phyloP scores from a whole-genome alignment of 2,113 vertebrate species.

The Apeltes quadracus region DNA sequence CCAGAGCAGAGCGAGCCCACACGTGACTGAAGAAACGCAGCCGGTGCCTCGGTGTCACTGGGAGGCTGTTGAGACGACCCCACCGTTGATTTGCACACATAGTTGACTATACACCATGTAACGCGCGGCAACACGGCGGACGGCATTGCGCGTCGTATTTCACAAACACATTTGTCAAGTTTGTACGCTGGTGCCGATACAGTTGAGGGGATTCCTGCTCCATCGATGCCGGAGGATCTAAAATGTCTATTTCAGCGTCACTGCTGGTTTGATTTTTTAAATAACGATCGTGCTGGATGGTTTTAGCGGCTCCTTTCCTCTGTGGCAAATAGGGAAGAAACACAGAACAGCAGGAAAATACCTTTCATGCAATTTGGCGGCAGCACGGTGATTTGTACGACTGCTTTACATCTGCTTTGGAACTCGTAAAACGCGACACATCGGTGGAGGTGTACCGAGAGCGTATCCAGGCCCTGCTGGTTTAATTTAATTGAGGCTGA shows the following conservation, averaged over 20 bases:
- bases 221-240: background rate
- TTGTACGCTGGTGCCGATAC: background rate
- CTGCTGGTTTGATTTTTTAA: background rate
- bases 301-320: background rate
- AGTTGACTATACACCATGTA: too few relatives aligned
- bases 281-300: background rate
- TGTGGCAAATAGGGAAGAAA: background rate
- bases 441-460: slow-evolving; percentile 40
- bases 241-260: background rate
- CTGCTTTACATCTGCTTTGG: slow-evolving; percentile 21
- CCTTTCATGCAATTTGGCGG: background rate
- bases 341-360: background rate
- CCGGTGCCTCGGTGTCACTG: slow-evolving; percentile 27
- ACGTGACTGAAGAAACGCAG: slow-evolving; percentile 40
- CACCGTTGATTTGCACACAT: slow-evolving; percentile 22
- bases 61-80: slow-evolving; percentile 34
- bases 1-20: slow-evolving; percentile 12
- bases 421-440: slow-evolving; percentile 33
- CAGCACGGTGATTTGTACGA: slow-evolving; percentile 17
- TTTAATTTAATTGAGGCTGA: slow-evolving; percentile 54
- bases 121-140: background rate
- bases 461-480: slow-evolving; percentile 50
- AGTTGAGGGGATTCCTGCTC: background rate
- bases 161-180: background rate
- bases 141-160: slow-evolving; percentile 7